These are phyloP conservation scores for Girardia tigrina DNA, from an alignment of 2,888 invertebrate species.

Conservation along the genomic window DNA sequence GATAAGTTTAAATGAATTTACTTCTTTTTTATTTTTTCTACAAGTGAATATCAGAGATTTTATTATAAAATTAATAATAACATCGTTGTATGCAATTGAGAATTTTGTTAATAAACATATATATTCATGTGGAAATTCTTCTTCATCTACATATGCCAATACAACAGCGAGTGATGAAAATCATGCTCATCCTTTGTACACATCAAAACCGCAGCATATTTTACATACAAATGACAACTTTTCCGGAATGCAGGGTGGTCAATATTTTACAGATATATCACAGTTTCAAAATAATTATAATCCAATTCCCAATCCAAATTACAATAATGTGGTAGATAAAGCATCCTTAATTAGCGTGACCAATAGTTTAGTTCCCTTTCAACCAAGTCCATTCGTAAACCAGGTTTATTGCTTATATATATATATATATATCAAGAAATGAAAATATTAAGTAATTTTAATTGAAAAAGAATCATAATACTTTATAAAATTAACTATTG, in stretches of 20 bases:
- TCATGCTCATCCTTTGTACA: not conserved
- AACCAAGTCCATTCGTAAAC: not conserved
- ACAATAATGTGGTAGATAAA: not conserved
- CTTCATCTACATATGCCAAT: not conserved
- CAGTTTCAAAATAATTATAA: not conserved
- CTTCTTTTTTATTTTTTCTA: too few species aligned
- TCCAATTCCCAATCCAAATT: not conserved
- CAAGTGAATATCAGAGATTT: too few species aligned
- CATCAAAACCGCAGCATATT: not conserved
- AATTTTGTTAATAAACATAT: too few species aligned
- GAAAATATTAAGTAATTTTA: too few species aligned
- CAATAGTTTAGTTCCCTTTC: not conserved
- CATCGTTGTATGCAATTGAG: too few species aligned
- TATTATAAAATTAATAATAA: too few species aligned
- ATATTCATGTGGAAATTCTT: constrained; percentile 5
- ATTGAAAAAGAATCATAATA: too few species aligned
- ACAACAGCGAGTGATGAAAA: constrained; percentile 1
- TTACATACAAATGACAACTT: constrained; percentile 3
- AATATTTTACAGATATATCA: not conserved
- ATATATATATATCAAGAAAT: too few species aligned
- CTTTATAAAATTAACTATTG: too few species aligned
- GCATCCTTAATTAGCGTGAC: not conserved
- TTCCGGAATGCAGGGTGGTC: not conserved
- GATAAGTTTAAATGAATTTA: too few species aligned
- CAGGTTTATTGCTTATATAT: too few species aligned